Evolutionary conservation across 2,113 vertebrate species (phyloP).

Genomic region (Candoia aspera): DNA sequence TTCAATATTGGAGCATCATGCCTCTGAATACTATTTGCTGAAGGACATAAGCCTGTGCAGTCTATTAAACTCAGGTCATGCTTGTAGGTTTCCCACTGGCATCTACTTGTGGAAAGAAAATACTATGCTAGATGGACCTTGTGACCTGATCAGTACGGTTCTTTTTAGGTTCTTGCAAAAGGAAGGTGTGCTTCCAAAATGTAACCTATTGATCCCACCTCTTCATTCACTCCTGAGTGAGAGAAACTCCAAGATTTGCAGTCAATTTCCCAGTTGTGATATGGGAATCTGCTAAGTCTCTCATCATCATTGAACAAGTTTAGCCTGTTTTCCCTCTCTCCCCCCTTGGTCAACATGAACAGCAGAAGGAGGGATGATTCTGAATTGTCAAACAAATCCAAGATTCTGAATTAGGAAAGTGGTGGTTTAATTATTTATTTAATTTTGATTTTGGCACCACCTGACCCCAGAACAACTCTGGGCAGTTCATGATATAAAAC

Average conservation of each 20-base stretch:
- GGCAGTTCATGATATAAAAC: background rate
- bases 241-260: background rate
- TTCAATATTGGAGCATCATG: background rate
- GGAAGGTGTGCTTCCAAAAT: background rate
- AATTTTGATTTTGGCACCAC: background rate
- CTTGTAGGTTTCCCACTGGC: background rate
- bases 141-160: background rate
- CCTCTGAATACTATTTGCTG: background rate
- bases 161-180: background rate
- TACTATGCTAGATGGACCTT: background rate
- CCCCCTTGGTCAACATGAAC: background rate
- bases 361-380: background rate
- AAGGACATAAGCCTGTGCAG: background rate
- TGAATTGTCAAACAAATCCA: background rate
- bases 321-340: background rate
- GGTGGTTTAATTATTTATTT: no score
- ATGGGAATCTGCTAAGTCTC: background rate
- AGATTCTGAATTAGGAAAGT: background rate
- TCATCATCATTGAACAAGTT: background rate
- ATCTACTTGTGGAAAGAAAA: background rate
- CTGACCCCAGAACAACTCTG: background rate
- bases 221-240: background rate
- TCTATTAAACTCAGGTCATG: background rate
- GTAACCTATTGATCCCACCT: background rate
- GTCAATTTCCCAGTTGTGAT: background rate